A percentile compares a stretch with the other conserved stretches of the same genome.
These are phyloP conservation scores for Augiades crinisus DNA, from an alignment of 2,888 invertebrate species.

Conservation along the genomic window DNA sequence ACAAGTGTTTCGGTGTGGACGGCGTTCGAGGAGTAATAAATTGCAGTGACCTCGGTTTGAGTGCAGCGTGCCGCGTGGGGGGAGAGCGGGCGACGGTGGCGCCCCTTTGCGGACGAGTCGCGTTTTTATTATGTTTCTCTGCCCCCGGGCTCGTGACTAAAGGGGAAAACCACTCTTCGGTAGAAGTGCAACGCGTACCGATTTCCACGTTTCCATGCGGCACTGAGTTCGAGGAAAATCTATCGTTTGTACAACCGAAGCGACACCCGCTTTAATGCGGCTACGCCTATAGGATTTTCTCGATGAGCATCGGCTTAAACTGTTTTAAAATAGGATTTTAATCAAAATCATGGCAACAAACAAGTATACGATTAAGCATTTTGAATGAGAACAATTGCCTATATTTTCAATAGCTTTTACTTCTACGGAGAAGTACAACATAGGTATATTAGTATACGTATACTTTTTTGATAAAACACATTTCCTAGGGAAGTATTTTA, in stretches of 20 bases:
- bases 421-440: too few relatives aligned
- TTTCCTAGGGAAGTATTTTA: too few relatives aligned
- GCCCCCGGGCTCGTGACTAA: slow-evolving; percentile 54
- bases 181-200: slow-evolving; percentile 39
- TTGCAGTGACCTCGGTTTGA: slow-evolving; percentile 59
- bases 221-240: slow-evolving; percentile 41
- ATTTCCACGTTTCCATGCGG: slow-evolving; percentile 43
- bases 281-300: slow-evolving; percentile 35
- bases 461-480: too few relatives aligned
- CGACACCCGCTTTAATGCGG: slow-evolving; percentile 2
- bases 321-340: not conserved
- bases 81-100: slow-evolving; percentile 36
- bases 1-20: slow-evolving; percentile 57
- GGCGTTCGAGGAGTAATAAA: slow-evolving; percentile 61
- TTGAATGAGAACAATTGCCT: too few relatives aligned
- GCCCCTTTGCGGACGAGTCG: slow-evolving; percentile 49
- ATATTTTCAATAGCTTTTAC: too few relatives aligned
- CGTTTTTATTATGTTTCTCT: slow-evolving; percentile 61
- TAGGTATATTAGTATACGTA: too few relatives aligned
- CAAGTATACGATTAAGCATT: too few relatives aligned
- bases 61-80: slow-evolving; percentile 37
- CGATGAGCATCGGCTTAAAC: slow-evolving; percentile 28
- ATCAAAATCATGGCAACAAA: too few relatives aligned
- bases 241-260: slow-evolving; percentile 38
- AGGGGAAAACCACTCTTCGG: slow-evolving; percentile 65